Base-by-base conservation (phyloP, 37 sponge, comb jelly and placozoan species). In the Tethya wilhelma region DNA sequence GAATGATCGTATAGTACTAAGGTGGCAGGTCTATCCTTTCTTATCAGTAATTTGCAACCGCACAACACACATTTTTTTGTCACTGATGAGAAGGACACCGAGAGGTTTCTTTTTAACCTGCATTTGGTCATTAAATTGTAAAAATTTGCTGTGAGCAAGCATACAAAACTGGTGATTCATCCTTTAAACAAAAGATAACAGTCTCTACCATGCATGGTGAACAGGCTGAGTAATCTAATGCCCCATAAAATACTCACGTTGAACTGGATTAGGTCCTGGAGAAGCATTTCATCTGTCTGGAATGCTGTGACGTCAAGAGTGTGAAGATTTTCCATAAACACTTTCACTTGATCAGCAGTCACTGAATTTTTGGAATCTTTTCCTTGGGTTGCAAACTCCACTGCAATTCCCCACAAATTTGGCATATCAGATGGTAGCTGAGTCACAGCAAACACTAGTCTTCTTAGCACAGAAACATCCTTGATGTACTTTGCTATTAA, bases 391-490 rank as follows among this genome's bases (percentile, higher is more conserved):
- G 62, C 71, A 80, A 80, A 80, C 44, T 80, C 72, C 6, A 69
- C 38, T 31, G 33, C 72, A 12, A 80, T 11, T 39, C 31, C 20
- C 81, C 81, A 80, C 0, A 69, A 12, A 46, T 57, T 80, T 5
- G 81, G 81, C 4, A 69, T 7, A 1, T 69, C 81, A 40, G 12
- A 31, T 2, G 59, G 58, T 1, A 80, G 44, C 11, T 53, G 38
- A 2, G 44, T 41, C 7, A 44, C 43, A 7, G 84, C 84, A 75
- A 66, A 84, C 2, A 84, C 11, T 40, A 84, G 7, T 75, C 77
- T 75, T 31, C 70, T 33, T 2, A 84, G 84, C 19, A 75, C 77
- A 28, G 84, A 66, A 0, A 84, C 77, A 67, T 84, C 84, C n/a
- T 74, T 7, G 38, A 75, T 53, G n/a, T 67, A 46, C 64, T 80